Conservation (phyloP, 2,888 invertebrate species). For the Plebejus argus region DNA sequence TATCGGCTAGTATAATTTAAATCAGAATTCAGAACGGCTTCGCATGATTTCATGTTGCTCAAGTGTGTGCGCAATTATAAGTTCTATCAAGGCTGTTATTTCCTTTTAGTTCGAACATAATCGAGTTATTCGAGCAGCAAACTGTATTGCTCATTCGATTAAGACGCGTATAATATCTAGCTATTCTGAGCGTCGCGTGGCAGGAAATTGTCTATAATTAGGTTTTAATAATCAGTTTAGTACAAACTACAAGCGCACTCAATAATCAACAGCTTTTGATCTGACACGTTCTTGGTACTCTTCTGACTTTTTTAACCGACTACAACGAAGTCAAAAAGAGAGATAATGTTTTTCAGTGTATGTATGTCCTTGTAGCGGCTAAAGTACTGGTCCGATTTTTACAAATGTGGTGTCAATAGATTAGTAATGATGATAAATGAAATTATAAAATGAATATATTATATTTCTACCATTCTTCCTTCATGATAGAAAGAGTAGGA, state of each 20-base stretch:
- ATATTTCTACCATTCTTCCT: no score
- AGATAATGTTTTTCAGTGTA: no score
- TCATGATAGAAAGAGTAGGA: no score
- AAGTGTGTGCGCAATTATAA: background rate
- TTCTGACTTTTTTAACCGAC: no score
- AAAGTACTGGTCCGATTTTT: no score
- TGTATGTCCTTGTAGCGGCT: no score
- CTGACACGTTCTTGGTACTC: background rate
- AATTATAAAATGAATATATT: no score
- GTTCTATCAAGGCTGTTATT: background rate
- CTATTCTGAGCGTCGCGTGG: background rate
- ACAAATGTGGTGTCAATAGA: no score
- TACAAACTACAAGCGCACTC: background rate
- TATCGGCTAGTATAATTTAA: no score
- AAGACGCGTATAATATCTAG: background rate
- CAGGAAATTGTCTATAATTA: background rate
- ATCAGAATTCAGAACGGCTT: background rate
- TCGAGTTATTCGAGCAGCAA: background rate
- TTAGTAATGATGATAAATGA: no score
- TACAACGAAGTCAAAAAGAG: no score
- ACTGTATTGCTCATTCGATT: background rate
- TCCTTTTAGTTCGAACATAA: background rate
- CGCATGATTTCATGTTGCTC: background rate
- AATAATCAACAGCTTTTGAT: background rate
- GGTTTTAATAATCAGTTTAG: background rate